Evolutionary conservation across 35 echinoderm and acorn worm genomes (phyloP), one percentile per base, ranked within the genome.

Genomic region (Lytechinus variegatus): DNA sequence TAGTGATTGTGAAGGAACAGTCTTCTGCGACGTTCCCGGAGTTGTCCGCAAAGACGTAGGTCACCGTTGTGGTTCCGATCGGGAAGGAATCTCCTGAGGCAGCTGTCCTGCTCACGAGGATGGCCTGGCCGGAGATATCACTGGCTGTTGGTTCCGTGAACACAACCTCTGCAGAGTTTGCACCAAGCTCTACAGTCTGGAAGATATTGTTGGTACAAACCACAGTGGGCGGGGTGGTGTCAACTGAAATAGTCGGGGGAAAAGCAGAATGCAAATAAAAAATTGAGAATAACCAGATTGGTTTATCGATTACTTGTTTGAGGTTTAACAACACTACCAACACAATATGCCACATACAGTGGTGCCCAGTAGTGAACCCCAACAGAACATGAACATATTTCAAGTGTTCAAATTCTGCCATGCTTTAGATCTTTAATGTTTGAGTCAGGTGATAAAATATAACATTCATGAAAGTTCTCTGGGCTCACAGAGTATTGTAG

Each of bases 121-220:
- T 92, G 9, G 52, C 95, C 6, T 54, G 33, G 79, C 97, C 98
- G 55, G 97, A 97, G 19, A 95, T 90, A 56, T 99, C 98, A 54
- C 95, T 91, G 9, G 97, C 98, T 52, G 98, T 97, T 6, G 98
- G 98, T 55, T 89, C 89, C 16, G 87, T 86, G 95, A 86, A 97
- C 54, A 52, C 8, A 28, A 89, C 66, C 28, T 93, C 11, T 1
- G 24, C 12, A 12, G n/a, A 5, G 10, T 9, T 14, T 24, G 91
- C 56, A 14, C 91, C 91, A 56, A 93, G 91, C 56, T 93, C 91
- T 2, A 93, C 91, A 56, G 54, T 56, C 33, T 56, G 52, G 24
- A 56, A 27, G 24, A 93, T 54, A 10, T 93, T 56, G n/a, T 27
- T 56, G 54, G 53, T 56, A 27, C 52, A 56, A 3, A 53, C 53